These are phyloP conservation scores for Pocota personata DNA, from an alignment of 2,888 invertebrate species.

Conservation along the genomic window DNA sequence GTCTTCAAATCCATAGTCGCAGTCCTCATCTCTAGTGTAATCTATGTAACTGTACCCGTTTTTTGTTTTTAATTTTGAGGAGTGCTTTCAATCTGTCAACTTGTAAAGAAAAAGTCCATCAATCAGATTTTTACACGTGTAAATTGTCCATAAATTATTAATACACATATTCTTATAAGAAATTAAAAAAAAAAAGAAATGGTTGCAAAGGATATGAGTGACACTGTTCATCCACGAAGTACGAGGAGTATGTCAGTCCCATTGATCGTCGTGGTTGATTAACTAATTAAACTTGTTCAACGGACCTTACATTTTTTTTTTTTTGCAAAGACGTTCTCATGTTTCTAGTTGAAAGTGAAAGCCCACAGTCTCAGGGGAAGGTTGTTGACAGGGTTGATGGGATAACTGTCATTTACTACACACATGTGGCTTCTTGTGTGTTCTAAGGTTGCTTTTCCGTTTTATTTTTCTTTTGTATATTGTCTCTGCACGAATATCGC, in stretches of 20 bases:
- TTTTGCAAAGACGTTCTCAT: slow-evolving; percentile 20
- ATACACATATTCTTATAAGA: not conserved
- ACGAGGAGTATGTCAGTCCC: not conserved
- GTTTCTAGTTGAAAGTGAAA: slow-evolving; percentile 68
- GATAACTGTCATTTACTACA: slow-evolving; percentile 46
- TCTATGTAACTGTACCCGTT: too few relatives aligned
- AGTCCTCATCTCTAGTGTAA: too few relatives aligned
- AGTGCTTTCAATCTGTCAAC: not conserved
- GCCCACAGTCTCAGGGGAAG: slow-evolving; percentile 36
- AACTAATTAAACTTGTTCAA: slow-evolving; percentile 58
- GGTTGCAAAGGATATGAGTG: not conserved
- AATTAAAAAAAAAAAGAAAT: not conserved
- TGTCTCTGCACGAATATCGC: not conserved
- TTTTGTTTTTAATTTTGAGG: not conserved
- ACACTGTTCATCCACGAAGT: not conserved
- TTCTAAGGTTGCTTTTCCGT: not conserved
- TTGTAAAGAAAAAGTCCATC: not conserved
- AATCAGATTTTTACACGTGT: not conserved
- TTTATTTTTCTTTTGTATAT: not conserved
- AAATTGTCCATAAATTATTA: not conserved
- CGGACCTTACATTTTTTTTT: slow-evolving; percentile 32
- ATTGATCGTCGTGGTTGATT: slow-evolving; percentile 1
- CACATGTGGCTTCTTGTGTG: slow-evolving; percentile 56
- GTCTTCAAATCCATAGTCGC: too few relatives aligned
- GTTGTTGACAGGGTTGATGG: slow-evolving; percentile 56